Base-by-base conservation (phyloP, 2,797 vertebrate species). In the Sebastes cheni region DNA sequence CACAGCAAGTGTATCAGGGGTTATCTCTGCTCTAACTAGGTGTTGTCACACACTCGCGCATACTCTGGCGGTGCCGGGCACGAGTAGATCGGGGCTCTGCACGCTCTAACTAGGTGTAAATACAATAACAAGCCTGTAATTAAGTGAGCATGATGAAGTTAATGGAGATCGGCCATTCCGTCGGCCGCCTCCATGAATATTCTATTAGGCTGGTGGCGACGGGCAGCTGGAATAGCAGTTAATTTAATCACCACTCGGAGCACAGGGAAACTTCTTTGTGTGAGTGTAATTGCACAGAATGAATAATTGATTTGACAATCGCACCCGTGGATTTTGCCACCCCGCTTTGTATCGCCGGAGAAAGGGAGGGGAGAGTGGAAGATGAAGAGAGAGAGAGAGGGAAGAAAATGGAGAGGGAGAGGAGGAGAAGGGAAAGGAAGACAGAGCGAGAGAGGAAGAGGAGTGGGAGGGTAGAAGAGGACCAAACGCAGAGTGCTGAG, bases 91-190 rank as follows among this genome's bases (percentile, higher is more conserved):
- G 96, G 97, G 93, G 97, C 98, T 98, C 98, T 97, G 97, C 97
- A 96, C 96, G 98, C 98, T 98, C 98, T 99, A 99, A 99, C 98
- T 98, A 99, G 98, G 98, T 99, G 98, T 99, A 99, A 99, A 99
- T 99, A 99, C 98, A 99, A 99, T 99, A 99, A 99, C 98, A 99
- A 99, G 98, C 98, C 98, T 99, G 98, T 99, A 99, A 99, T 99
- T 99, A 99, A 99, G 98, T 99, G 98, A 99, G 97, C 98, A 99
- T 99, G 98, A 99, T 99, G 98, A 99, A 99, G 98, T 99, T 99
- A 99, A 99, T 99, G 98, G 98, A 99, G 98, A 99, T 98, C 99
- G 99, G 98, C 98, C 98, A 98, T 99, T 98, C 97, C 96, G 97
- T 98, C 98, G 98, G 97, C 97, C 93, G 92, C 94, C 97, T 97